Base-by-base conservation (phyloP, 2,113 vertebrate genomes). In the Leuciscus idus region DNA sequence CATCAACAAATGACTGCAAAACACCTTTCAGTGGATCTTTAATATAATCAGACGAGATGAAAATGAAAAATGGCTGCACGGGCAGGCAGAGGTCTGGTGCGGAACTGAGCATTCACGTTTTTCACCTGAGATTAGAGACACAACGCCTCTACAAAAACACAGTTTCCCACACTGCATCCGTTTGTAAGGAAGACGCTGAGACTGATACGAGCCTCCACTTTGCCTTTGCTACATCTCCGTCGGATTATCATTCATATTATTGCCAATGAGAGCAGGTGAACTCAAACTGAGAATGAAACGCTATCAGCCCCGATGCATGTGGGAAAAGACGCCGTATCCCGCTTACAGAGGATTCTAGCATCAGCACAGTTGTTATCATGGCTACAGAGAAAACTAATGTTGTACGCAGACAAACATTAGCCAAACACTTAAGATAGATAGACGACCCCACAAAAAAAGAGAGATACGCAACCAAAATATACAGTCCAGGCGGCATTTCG, bases 71-170 rank as follows among this genome's bases (percentile, higher is more conserved):
- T 19, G 50, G 70, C 28, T 57, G 72, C 23, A 64, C 30, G 30
- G 55, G 19, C 77, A 81, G 52, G 61, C 50, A 84, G 77, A 57
- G 28, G 43, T 81, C 36, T 28, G 85, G 52, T 59, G 78, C 2
- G 23, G 6, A 19, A 46, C 61, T 62, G 36, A 68, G 55, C 33
- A 30, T 85, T 80, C 43, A 36, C 13, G 10, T 57, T 57, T 84
- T 86, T 84, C 85, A 90, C 89, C 89, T 90, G 89, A 90, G 89
- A 88, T 83, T 82, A 86, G 68, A 89, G 70, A 55, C 80, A 48
- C 61, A 3, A 62, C 17, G 46, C 70, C 79, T 87, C n/a, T 74
- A 50, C 23, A 87, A 86, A 86, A 13, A 66, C 75, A 86, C 86
- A 80, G 62, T 85, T 48, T 55, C n/a, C 86, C 75, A 62, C n/a